Evolutionary conservation across 2,113 vertebrate genomes (phyloP).

Genomic region (Shinisaurus crocodilurus): DNA sequence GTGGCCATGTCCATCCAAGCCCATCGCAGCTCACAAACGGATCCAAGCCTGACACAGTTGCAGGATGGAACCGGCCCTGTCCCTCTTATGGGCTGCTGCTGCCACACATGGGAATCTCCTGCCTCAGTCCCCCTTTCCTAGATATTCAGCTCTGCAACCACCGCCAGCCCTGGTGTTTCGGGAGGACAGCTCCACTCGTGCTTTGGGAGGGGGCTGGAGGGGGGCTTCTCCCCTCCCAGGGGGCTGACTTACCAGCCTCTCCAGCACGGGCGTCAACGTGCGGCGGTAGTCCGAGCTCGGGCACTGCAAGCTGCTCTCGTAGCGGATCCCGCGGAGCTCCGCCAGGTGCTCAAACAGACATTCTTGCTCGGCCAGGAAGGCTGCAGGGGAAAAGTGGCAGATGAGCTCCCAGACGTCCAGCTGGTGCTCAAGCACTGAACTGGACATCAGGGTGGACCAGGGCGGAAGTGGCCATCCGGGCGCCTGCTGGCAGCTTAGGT

Average conservation of each 20-base stretch:
- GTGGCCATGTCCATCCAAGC: too few relatives aligned
- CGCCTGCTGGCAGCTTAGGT: background rate
- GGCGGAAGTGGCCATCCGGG: background rate
- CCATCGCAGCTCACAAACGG: too few relatives aligned
- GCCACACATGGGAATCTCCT: too few relatives aligned
- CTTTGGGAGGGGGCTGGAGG: background rate
- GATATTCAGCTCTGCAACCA: too few relatives aligned
- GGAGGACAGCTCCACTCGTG: too few relatives aligned
- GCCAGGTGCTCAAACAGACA: conserved; percentile 79
- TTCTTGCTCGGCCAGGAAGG: conserved; percentile 40
- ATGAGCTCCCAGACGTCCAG: fast-evolving
- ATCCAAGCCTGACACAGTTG: too few relatives aligned
- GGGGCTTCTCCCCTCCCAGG: fast-evolving
- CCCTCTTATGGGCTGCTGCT: too few relatives aligned
- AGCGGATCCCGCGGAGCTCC: conserved; percentile 84
- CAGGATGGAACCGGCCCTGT: too few relatives aligned
- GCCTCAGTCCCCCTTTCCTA: too few relatives aligned
- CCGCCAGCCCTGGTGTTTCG: too few relatives aligned
- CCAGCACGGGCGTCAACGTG: conserved; percentile 80
- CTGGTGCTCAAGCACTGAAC: background rate
- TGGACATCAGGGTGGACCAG: background rate
- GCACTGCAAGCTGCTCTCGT: conserved; percentile 76
- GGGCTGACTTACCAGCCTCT: conserved; percentile 80
- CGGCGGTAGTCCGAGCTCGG: conserved; percentile 79
- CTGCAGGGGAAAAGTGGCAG: conserved; percentile 49